Evolutionary conservation across 2,797 vertebrate species (phyloP), one percentile per base, ranked within the genome.

Genomic region (Rallus crepitans): DNA sequence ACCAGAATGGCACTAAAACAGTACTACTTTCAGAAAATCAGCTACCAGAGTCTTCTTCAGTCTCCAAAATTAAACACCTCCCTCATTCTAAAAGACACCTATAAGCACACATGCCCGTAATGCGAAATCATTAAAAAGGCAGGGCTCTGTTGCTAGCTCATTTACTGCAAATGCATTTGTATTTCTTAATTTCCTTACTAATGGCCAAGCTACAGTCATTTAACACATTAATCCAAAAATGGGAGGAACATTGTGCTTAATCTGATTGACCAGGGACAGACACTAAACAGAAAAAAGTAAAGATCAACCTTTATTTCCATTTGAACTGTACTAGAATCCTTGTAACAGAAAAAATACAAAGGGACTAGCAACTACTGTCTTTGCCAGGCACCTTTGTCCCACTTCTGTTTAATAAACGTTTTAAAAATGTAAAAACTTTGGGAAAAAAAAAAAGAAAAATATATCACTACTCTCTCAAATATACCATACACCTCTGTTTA

Each of bases 51-150:
- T 40, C 13, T 55, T 69, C 57, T 40, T 69, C 63, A 75, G 19
- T 25, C 24, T 18, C 25, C 24, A 6, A 59, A 72, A 61, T 64
- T 78, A 39, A 91, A 71, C 8, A 48, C 6, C 16, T 30, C 89
- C 30, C 17, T 52, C 70, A 64, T 70, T n/a, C 45, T 52, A 35
- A 83, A 93, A 89, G 15, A 64, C 5, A 63, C 6, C 28, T 42
- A 13, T 0, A 0, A 78, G 39, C 21, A 72, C 7, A 42, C 2
- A 53, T n/a, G 8, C 12, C 35, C 0, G 0, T 24, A 59, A 84
- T 15, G 31, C 35, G 91, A 70, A 70, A 24, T 12, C 39, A 57
- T 14, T 71, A 48, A 53, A 82, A 88, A 79, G 9, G 17, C 35
- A 68, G 42, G 33, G 24, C 53, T 87, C 90, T 80, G 40, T 50